Base-by-base conservation (phyloP, 2,113 vertebrate species). In the Egretta garzetta region DNA sequence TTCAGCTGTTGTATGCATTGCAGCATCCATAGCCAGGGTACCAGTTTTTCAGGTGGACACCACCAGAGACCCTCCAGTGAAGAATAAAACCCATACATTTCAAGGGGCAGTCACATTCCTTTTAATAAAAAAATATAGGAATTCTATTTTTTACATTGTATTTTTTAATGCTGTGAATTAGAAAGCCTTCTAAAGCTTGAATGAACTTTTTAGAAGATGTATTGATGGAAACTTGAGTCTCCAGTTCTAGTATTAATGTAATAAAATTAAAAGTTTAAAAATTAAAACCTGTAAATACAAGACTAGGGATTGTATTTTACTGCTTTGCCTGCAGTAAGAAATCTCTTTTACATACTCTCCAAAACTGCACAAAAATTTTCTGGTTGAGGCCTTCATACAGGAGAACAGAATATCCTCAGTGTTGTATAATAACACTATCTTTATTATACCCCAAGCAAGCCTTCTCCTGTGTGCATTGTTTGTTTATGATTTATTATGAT, bases 21-120 rank as follows among this genome's bases (percentile, higher is more conserved):
- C 8, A 71, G 16, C 23, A 52, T 45, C 53, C 24, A 6, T 24
- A 39, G 3, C 33, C 11, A 50, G 4, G 7, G 13, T 26, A 67
- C 21, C 12, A 64, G 8, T 64, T 83, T 45, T 80, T 80, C 49
- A 76, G 45, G 14, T 4, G 2, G 50, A 53, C 3, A 14, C 8
- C 5, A 33, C 8, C 20, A 58, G n/a, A 87, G 14, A 56, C 4
- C 43, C 11, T 41, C 32, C 12, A 90, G 8, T 37, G 27, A 90
- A 73, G 32, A 74, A 58, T 4, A 58, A 58, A 62, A 77, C 30
- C 7, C 12, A 53, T 20, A 70, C 10, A 66, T 88, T 80, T 10
- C 41, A 86, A 66, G 20, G 2, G 6, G 8, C 2, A 68, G 2
- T 41, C 2, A n/a, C 4, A 28, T 27, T 68, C 4, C 1, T 22